A percentile compares a stretch with the other conserved stretches of the same genome.
These are phyloP conservation scores for Oryzias curvinotus DNA, from an alignment of 2,113 vertebrate genomes.

Conservation along the genomic window DNA sequence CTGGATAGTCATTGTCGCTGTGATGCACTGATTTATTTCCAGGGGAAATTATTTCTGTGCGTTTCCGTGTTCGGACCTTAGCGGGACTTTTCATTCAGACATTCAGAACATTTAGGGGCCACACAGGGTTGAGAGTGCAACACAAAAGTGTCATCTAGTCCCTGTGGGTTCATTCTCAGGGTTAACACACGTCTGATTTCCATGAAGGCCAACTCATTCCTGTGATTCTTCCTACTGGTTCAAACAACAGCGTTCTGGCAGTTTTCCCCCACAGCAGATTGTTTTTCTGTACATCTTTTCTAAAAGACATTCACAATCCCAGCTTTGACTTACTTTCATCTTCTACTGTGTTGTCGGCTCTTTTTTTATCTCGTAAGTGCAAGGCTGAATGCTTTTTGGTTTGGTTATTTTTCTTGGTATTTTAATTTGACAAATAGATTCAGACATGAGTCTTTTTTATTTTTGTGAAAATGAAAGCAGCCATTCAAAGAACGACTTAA, in stretches of 20 bases:
- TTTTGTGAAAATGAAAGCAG: constrained; percentile 24
- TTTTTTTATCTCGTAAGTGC: too few relatives aligned
- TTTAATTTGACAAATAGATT: constrained; percentile 21
- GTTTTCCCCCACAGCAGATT: too few relatives aligned
- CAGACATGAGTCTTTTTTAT: constrained; percentile 7
- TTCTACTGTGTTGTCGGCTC: too few relatives aligned
- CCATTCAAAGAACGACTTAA: background rate
- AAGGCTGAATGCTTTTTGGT: too few relatives aligned
- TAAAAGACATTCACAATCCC: too few relatives aligned
- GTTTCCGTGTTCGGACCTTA: constrained; percentile 47
- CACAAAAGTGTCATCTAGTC: constrained; percentile 30
- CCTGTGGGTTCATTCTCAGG: background rate
- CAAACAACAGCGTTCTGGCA: constrained; percentile 7
- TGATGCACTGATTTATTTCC: constrained; percentile 61
- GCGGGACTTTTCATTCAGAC: constrained; percentile 49
- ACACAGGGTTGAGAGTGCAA: constrained; percentile 10
- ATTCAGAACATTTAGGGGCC: constrained; percentile 17
- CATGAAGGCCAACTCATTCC: background rate
- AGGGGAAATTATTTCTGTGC: constrained; percentile 47
- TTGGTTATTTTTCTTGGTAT: background rate
- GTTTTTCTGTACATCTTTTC: too few relatives aligned
- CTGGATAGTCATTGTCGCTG: constrained; percentile 75
- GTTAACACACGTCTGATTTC: background rate
- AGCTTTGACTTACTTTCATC: too few relatives aligned
- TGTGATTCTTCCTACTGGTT: background rate